phyloP scores from a whole-genome alignment of 2,888 invertebrate species.

The Crocallis elinguaria region DNA sequence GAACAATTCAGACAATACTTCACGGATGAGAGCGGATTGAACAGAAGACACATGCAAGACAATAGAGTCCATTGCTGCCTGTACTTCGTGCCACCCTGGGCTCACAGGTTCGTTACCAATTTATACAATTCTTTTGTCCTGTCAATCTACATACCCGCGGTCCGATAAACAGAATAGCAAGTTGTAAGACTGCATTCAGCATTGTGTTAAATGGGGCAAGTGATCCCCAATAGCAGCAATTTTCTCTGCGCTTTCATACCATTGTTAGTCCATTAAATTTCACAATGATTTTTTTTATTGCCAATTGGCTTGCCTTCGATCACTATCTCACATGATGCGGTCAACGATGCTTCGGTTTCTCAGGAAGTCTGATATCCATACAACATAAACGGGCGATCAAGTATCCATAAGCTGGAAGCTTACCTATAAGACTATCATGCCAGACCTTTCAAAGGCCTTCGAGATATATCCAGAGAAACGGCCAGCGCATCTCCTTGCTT shows the following conservation, averaged over 20 bases:
- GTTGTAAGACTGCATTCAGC: constrained; percentile 24
- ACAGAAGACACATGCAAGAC: constrained; percentile 97
- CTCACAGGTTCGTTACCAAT: constrained; percentile 90
- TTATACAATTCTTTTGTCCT: constrained; percentile 29
- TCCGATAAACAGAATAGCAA: constrained; percentile 9
- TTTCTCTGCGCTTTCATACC: constrained; percentile 31
- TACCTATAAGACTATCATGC: too few relatives aligned
- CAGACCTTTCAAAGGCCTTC: too few relatives aligned
- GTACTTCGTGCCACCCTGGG: constrained; percentile 97
- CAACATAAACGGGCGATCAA: too few relatives aligned
- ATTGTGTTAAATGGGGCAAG: constrained; percentile 52
- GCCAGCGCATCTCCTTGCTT: too few relatives aligned
- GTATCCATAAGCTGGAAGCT: too few relatives aligned
- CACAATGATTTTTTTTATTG: constrained; percentile 27
- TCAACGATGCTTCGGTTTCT: too few relatives aligned
- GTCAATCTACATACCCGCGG: constrained; percentile 2
- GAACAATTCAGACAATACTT: constrained; percentile 94
- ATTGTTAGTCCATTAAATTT: constrained; percentile 43
- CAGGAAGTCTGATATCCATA: too few relatives aligned
- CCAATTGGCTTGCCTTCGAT: too few relatives aligned
- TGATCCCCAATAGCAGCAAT: constrained; percentile 45
- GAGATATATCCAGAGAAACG: too few relatives aligned
- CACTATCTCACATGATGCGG: too few relatives aligned
- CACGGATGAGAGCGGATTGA: constrained; percentile 97
- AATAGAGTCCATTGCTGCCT: constrained; percentile 98